Base-by-base conservation (phyloP, 2,113 vertebrate species). In the Alexandromys fortis region DNA sequence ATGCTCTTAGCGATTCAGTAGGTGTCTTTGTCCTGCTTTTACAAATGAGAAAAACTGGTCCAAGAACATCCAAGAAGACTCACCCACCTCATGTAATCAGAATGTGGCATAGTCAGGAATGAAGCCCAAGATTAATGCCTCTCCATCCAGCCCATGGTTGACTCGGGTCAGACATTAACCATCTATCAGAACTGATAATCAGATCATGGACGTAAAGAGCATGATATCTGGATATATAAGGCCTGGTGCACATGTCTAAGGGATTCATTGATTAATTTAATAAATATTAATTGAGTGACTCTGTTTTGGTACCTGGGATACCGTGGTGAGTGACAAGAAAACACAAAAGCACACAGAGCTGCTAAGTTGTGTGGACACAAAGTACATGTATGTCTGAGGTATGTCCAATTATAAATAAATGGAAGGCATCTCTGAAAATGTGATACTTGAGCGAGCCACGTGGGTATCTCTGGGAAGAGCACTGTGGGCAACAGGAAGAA, bases 141-240 rank as follows among this genome's bases (percentile, higher is more conserved):
- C 94, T 90, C 83, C 86, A 92, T 73, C 86, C 77, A 94, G 89
- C 85, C 47, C 75, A n/a, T 92, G 78, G 95, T 97, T 97, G 89
- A 92, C 91, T 85, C 91, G 95, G 70, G 76, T 97, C 94, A 95
- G 97, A 95, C 90, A 95, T 95, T 97, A 93, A 97, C 94, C 85
- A 96, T 70, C 42, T 17, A 55, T n/a, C 14, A 63, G 93, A 91
- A 82, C 86, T 97, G 73, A 95, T 94, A 95, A 96, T 11, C 86
- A 91, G 81, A 90, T 75, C 76, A 58, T 4, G 45, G 73, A 75
- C 42, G n/a, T 86, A 89, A 96, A 93, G 88, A 90, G 86, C 97
- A 95, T 89, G 86, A 4, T 17, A 35, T 70, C 52, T 91, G 22
- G 76, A n/a, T 38, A 24, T 42, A 52, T 5, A 86, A 78, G 49